Evolutionary conservation across 2,888 invertebrate species (phyloP), one percentile per base, ranked within the genome.

Genomic region (Gandaritis pyraliata): DNA sequence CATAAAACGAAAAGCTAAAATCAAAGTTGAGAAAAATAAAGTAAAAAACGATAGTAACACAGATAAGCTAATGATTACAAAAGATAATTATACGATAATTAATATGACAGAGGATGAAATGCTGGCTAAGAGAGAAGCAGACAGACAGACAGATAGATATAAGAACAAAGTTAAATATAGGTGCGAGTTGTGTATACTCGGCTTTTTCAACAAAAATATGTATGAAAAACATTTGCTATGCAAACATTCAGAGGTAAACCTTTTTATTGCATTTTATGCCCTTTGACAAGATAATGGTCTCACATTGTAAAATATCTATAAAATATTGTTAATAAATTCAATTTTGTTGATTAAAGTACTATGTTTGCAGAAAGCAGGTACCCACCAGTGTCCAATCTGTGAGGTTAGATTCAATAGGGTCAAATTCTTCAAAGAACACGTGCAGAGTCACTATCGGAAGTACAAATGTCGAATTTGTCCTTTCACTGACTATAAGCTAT

Each of bases 71-170:
- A 38, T 30, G 15, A 16, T 39, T 1, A 18, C 57, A 8, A 58
- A 65, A 43, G 43, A 61, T 15, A 58, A 58, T 33, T 58, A 65
- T 30, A 58, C 51, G 16, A n/a, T 61, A 2, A 61, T 18, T 6
- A 15, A 53, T n/a, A 64, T 60, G 64, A 54, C 49, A 0, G 60
- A 64, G 11, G 56, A 64, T 0, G 64, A 64, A 10, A 57, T 60
- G 57, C 33, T 33, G 3, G 60, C 49, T 4, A 49, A 47, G 6
- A 57, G 64, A 16, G 49, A 60, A 15, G 5, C 29, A 1, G 60
- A 57, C 16, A 50, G 54, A 50, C 64, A 60, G 29, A 3, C 53
- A 3, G 57, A 64, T n/a, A 60, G 56, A 56, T 64, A 59, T 23
- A 59, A 52, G 23, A 59, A 56, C n/a, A 59, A 48, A 60, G 56